Evolutionary conservation across 2,888 invertebrate species (phyloP).

Genomic region (Pyrrhia umbra): DNA sequence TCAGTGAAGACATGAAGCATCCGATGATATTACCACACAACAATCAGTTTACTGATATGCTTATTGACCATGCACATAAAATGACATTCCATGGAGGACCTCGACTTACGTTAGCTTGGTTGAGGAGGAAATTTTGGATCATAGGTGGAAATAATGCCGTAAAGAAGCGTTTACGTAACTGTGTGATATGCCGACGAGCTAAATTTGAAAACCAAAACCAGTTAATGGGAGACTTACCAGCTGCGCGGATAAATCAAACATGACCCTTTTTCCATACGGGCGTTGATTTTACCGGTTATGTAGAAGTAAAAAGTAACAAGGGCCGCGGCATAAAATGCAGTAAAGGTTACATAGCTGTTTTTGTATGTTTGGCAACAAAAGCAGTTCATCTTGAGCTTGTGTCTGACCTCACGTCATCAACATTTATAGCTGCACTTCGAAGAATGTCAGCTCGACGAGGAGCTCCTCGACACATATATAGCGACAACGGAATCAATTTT

Average conservation of each 20-base stretch:
- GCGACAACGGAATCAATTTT: constrained; percentile 40
- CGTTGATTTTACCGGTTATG: constrained; percentile 23
- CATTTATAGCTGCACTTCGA: constrained; percentile 38
- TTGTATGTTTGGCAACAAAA: constrained; percentile 25
- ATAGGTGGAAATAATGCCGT: neutral
- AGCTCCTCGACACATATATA: constrained; percentile 31
- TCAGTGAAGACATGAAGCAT: constrained; percentile 1
- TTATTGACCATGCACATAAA: constrained; percentile 4
- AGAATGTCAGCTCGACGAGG: constrained; percentile 36
- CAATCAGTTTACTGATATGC: neutral
- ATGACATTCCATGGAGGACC: constrained; percentile 20
- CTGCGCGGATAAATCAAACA: neutral
- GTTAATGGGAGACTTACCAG: constrained; percentile 18
- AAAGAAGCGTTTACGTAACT: neutral
- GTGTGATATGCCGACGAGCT: neutral
- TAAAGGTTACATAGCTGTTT: constrained; percentile 35
- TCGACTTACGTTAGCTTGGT: neutral
- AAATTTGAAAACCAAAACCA: neutral
- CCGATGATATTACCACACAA: constrained; percentile 12
- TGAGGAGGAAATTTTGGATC: constrained; percentile 18
- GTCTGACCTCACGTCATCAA: constrained; percentile 31
- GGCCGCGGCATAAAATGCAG: constrained; percentile 30
- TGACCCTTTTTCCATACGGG: constrained; percentile 12
- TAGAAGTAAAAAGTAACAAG: too few species aligned
- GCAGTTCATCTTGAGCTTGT: constrained; percentile 44